Base-by-base conservation (phyloP, 2,888 invertebrate species). In the Oscheius myriophilus region DNA sequence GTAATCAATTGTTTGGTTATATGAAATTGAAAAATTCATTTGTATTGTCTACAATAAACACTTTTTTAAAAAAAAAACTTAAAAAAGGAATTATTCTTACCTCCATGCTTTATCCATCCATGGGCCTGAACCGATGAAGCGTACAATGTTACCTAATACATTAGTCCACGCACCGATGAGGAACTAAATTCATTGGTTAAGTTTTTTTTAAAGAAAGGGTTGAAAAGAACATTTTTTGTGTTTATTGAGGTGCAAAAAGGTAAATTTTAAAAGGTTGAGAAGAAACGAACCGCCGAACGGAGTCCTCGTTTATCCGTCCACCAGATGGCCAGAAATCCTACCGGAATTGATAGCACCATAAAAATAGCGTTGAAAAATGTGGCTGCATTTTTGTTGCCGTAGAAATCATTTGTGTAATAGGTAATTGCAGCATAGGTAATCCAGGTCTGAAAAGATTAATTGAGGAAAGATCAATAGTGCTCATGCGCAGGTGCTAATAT, bases 391-490 rank as follows among this genome's bases (percentile, higher is more conserved):
- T 80, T 76, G 61, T 82, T 81, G 6, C 62, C 63, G 77, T 88
- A 89, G 75, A 86, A 89, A 11, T 79, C 78, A 2, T 87, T 86
- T 1, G 88, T 87, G 18, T 86, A 82, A 73, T 88, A 88, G 33
- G 89, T 88, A 26, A 89, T 87, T 0, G 89, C 87, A 11, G 89
- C 87, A 79, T 87, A 89, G 16, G 87, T 87, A 23, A 89, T 88
- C 89, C 89, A 89, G 52, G 88, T 87, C 89, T 89, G 82, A 84
- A 52, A n/a, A 33, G 33, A 33, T 9, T 33, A 33, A 33, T 33
- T 33, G 16, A 21, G 39, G 25, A 53, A 62, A 26, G 46, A 18
- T 18, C 18, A 1, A 16, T 18, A 25, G 23, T 11, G 33, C 33
- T 3, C 33, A 33, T 6, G 33, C 3, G 33, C 3, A 33, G 33